Evolutionary conservation across 1,140 invertebrate species (phyloP).

Genomic region (Megathymus violae): DNA sequence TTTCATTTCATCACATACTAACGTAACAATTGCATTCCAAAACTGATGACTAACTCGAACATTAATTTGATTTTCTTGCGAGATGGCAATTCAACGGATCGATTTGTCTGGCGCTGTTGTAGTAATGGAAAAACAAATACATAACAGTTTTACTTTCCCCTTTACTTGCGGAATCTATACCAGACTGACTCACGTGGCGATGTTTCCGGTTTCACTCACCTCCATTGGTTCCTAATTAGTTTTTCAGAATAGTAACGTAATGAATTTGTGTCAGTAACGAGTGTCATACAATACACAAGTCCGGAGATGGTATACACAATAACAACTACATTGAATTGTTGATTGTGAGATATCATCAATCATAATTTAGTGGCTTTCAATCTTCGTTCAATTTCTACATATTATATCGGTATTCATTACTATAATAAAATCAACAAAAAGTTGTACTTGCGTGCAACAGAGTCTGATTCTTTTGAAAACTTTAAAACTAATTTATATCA

Average conservation of each 20-base stretch:
- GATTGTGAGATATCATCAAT: constrained; percentile 3
- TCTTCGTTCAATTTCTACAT: no score
- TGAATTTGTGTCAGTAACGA: constrained; percentile 21
- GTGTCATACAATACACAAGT: neutral
- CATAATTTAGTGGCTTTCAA: neutral
- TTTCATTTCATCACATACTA: constrained; percentile 60
- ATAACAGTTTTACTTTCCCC: constrained; percentile 79
- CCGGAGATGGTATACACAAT: constrained; percentile 13
- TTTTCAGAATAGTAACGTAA: constrained; percentile 23
- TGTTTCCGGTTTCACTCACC: constrained; percentile 73
- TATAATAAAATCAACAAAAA: no score
- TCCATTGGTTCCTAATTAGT: constrained; percentile 35
- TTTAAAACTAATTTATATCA: no score
- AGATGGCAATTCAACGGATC: constrained; percentile 44
- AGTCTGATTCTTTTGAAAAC: no score
- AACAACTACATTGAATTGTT: neutral
- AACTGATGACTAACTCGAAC: constrained; percentile 51
- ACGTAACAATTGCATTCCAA: constrained; percentile 61
- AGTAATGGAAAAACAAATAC: constrained; percentile 77
- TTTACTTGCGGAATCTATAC: constrained; percentile 69
- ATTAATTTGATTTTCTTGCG: constrained; percentile 32
- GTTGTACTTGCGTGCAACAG: no score
- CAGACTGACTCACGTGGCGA: constrained; percentile 66
- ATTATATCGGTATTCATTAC: no score
- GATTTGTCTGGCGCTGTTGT: constrained; percentile 52